These are phyloP conservation scores for Nysson spinosus DNA, from an alignment of 2,888 invertebrate species.

Conservation along the genomic window DNA sequence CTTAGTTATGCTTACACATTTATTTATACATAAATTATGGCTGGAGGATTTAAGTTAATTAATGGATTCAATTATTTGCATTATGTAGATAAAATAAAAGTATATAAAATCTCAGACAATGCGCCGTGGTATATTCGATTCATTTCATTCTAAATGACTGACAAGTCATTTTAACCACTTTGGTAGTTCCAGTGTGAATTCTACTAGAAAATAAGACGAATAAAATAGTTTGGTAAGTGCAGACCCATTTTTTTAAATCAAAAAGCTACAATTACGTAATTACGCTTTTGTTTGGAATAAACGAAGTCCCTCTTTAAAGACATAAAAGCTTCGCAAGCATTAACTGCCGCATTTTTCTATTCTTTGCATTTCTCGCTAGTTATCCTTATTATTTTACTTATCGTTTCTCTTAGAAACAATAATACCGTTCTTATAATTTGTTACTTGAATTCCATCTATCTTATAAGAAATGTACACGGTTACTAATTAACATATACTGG, in stretches of 20 bases:
- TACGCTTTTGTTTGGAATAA: constrained; percentile 26
- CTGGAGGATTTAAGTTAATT: too few relatives aligned
- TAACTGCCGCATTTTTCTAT: constrained; percentile 18
- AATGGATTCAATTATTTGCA: too few relatives aligned
- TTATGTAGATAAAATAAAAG: too few relatives aligned
- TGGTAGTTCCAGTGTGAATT: too few relatives aligned
- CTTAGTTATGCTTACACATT: too few relatives aligned
- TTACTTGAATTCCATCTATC: constrained; percentile 25
- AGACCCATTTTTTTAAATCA: constrained; percentile 52
- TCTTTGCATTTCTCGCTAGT: constrained; percentile 9
- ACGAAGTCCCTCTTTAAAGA: constrained; percentile 12
- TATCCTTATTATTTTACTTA: constrained; percentile 10
- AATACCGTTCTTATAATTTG: constrained; percentile 15
- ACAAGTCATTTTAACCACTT: too few relatives aligned
- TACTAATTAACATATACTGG: constrained; percentile 42
- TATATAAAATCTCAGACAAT: too few relatives aligned
- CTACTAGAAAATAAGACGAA: constrained; percentile 53
- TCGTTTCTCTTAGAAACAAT: constrained; percentile 26
- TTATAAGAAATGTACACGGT: constrained; percentile 38
- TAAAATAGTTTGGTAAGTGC: constrained; percentile 61
- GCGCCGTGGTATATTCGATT: too few relatives aligned
- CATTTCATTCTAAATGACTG: too few relatives aligned
- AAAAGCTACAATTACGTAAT: constrained; percentile 28
- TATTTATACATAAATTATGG: too few relatives aligned
- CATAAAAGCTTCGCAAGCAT: constrained; percentile 12